A percentile compares a stretch with the other conserved stretches of the same genome.
Conservation (phyloP, 2,888 invertebrate genomes). For the Cistogaster globosa region DNA sequence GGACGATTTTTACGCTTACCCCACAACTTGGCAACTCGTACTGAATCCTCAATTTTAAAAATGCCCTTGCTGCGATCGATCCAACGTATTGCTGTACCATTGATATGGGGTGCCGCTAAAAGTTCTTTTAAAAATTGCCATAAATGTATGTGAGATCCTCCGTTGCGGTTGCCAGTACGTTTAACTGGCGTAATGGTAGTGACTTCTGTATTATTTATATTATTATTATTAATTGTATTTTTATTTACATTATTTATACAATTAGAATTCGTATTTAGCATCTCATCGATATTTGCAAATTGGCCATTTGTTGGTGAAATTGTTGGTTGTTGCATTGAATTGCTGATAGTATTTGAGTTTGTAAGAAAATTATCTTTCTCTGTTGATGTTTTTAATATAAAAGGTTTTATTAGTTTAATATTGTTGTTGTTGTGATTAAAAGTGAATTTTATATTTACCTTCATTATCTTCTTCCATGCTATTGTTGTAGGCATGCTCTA, state of each 20-base stretch:
- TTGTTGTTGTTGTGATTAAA: background rate
- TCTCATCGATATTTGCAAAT: slow-evolving; percentile 4
- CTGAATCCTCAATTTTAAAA: slow-evolving; percentile 99
- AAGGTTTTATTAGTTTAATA: background rate
- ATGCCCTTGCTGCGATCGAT: slow-evolving; percentile 96
- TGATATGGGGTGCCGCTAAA: slow-evolving; percentile 92
- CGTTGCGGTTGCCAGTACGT: slow-evolving; percentile 71
- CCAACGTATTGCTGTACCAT: slow-evolving; percentile 98
- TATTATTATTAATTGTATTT: slow-evolving; percentile 44
- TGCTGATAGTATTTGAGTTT: slow-evolving; percentile 25
- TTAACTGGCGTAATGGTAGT: slow-evolving; percentile 73
- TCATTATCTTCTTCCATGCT: slow-evolving; percentile 67
- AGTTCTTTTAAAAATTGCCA: slow-evolving; percentile 99
- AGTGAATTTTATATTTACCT: slow-evolving; percentile 32
- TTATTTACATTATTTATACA: slow-evolving; percentile 63
- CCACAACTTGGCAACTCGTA: slow-evolving; percentile 98
- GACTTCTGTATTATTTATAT: slow-evolving; percentile 29
- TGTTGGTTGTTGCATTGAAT: slow-evolving; percentile 17
- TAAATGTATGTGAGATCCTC: slow-evolving; percentile 95
- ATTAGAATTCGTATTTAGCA: slow-evolving; percentile 32
- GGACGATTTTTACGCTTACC: slow-evolving; percentile 98
- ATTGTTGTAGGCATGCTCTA: slow-evolving; percentile 20
- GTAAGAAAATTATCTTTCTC: slow-evolving; percentile 70
- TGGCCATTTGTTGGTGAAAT: slow-evolving; percentile 35
- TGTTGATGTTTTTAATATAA: slow-evolving; percentile 23